Evolutionary conservation across 1,140 invertebrate species (phyloP).

Genomic region (Nephila pilipes): DNA sequence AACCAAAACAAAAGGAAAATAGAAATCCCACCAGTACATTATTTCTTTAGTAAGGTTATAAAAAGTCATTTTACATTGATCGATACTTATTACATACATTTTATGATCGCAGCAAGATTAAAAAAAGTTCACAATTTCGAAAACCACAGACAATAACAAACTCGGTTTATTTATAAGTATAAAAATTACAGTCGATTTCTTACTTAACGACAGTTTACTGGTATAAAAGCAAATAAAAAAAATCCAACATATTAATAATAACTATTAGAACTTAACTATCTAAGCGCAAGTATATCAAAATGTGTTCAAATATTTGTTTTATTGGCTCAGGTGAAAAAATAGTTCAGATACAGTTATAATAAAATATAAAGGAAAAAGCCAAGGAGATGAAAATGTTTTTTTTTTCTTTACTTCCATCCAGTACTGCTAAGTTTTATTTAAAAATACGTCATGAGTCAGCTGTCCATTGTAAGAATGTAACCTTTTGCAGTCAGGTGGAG

Average conservation of each 20-base stretch:
- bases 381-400: neutral
- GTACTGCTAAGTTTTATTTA: neutral
- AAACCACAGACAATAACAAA: neutral
- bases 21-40: neutral
- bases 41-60: neutral
- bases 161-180: neutral
- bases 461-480: too few relatives aligned
- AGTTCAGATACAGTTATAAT: neutral
- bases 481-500: too few relatives aligned
- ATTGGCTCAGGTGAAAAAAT: constrained; percentile 7
- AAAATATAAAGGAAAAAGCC: neutral
- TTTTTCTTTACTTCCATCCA: too few relatives aligned
- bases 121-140: too few relatives aligned
- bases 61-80: neutral
- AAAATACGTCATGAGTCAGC: neutral
- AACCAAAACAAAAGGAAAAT: neutral
- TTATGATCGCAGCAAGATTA: too few relatives aligned
- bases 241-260: neutral
- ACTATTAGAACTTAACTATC: neutral
- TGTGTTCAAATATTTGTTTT: neutral
- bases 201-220: neutral
- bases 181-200: neutral
- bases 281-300: neutral
- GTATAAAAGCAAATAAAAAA: neutral
- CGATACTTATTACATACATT: neutral